Conservation (phyloP, 2,888 invertebrate genomes). For the Pristionchus fissidentatus region DNA sequence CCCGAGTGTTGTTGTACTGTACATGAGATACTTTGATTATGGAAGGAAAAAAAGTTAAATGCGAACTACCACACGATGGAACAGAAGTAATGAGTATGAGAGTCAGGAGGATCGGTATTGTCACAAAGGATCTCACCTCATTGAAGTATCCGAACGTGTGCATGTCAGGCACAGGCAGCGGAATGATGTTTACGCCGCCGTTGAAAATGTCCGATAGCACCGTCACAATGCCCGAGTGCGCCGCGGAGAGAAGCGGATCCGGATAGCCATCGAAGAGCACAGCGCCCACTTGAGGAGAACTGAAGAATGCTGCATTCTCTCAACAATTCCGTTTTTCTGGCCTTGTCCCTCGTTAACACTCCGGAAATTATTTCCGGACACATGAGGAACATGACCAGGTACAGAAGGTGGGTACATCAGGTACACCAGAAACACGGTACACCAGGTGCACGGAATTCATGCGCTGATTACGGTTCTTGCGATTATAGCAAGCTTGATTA, state of each 20-base stretch:
- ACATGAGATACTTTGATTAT: constrained; percentile 45
- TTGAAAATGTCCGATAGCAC: constrained; percentile 55
- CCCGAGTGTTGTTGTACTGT: constrained; percentile 71
- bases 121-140: constrained; percentile 50
- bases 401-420: no score
- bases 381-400: no score
- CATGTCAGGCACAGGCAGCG: constrained; percentile 69
- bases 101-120: not conserved
- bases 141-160: constrained; percentile 67
- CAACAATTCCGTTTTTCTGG: not conserved
- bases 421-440: not conserved
- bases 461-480: not conserved
- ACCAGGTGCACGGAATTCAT: not conserved
- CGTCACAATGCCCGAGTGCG: constrained; percentile 59
- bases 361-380: no score
- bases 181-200: constrained; percentile 61
- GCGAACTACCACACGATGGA: no score
- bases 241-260: constrained; percentile 66
- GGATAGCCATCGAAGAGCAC: constrained; percentile 71
- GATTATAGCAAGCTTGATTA: not conserved
- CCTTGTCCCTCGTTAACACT: not conserved
- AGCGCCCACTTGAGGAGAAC: constrained; percentile 64
- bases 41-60: no score
- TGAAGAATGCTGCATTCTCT: constrained; percentile 48
- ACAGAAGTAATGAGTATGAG: no score